phyloP scores from a whole-genome alignment of 2,888 invertebrate genomes.

The Azorinus chamasolen region DNA sequence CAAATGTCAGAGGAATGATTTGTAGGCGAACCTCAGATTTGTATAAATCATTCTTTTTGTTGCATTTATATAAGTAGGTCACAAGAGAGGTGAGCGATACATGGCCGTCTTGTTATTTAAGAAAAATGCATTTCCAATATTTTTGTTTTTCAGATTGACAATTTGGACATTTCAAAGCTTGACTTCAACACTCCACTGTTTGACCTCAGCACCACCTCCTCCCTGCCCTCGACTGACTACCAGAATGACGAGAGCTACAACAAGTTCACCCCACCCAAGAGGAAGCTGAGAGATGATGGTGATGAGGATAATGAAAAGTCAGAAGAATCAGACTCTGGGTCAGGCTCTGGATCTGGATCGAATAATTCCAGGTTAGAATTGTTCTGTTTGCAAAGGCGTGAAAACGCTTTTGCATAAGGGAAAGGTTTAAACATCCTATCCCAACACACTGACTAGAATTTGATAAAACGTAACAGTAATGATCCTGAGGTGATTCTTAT shows the following conservation, averaged over 20 bases:
- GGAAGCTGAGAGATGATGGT: constrained; percentile 51
- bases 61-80: too few species aligned
- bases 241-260: constrained; percentile 62
- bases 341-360: constrained; percentile 77
- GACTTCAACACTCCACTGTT: constrained; percentile 79
- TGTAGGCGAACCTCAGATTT: too few species aligned
- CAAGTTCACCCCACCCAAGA: constrained; percentile 61
- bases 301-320: constrained; percentile 48
- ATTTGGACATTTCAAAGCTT: constrained; percentile 57
- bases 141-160: constrained; percentile 47
- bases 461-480: too few species aligned
- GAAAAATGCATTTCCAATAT: too few species aligned
- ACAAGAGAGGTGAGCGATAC: too few species aligned
- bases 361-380: constrained; percentile 58
- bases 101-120: too few species aligned
- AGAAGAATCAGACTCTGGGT: constrained; percentile 70
- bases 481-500: too few species aligned
- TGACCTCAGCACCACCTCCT: constrained; percentile 66
- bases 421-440: too few species aligned
- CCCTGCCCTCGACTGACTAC: constrained; percentile 59
- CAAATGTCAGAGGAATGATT: too few species aligned
- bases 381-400: too few species aligned
- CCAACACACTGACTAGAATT: too few species aligned
- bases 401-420: background rate
- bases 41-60: too few species aligned